Base-by-base conservation (phyloP, 2,797 vertebrate species). In the Clarias laeviceps region DNA sequence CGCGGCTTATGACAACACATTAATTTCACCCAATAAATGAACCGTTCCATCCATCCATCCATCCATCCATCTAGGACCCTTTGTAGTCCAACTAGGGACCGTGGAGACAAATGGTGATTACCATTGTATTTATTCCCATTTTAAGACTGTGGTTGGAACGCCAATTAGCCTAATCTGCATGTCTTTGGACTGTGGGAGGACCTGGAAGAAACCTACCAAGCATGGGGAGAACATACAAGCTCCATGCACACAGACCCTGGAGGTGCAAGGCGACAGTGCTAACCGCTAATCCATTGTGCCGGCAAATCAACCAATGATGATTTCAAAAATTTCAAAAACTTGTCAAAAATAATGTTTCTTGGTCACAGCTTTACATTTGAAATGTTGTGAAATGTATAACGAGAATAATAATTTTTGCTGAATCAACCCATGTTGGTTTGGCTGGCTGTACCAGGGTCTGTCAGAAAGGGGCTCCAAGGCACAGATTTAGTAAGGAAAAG, bases 401-500 rank as follows among this genome's bases (percentile, higher is more conserved):
- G 34, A 40, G n/a, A 50, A 73, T 45, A n/a, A 78, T 83, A 65
- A 78, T 56, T 66, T 77, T 40, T 5, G 74, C 59, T 56, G 37
- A 80, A 56, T 29, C 29, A 29, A 7, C 24, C 27, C 82, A 12
- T 50, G 45, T 81, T 56, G 57, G 84, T 85, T 82, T 90, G 85
- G 84, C 83, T 74, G 34, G 76, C 64, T 79, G 68, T 77, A 54
- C 72, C 62, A 40, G 61, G 56, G 66, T 74, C 85, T 88, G 68
- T 89, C 86, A 84, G 84, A 24, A 40, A 27, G 5, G 32, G 68
- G 69, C 76, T 61, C 77, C 5, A 62, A 68, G 66, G 80, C 86
- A 11, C 61, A 65, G 50, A 74, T 82, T 45, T 54, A 68, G 86
- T 59, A 80, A 61, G 29, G 76, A 50, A 83, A 8, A 57, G 57